Evolutionary conservation across 2,797 vertebrate species (phyloP).

Genomic region (Sebastes dallii): DNA sequence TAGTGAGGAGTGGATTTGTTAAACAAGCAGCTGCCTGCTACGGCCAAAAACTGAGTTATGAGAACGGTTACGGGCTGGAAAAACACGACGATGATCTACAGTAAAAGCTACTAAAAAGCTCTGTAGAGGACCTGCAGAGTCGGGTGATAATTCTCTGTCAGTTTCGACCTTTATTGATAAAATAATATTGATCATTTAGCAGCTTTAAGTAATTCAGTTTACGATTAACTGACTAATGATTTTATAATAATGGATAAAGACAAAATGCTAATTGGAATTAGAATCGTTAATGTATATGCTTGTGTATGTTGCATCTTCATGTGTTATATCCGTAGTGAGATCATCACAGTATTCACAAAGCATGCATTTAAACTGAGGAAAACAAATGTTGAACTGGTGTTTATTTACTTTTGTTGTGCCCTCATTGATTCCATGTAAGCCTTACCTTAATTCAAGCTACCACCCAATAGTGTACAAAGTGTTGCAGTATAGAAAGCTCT

Average conservation of each 20-base stretch:
- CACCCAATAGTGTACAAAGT: conserved; percentile 7
- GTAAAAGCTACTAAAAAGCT: not conserved
- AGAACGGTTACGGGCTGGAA: not conserved
- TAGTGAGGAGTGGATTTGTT: too few species aligned
- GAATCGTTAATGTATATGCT: not conserved
- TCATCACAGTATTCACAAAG: not conserved
- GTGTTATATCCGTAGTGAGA: not conserved
- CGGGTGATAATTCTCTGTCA: not conserved
- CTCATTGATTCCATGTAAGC: conserved; percentile 17
- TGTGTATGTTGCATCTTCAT: not conserved
- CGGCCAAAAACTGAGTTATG: not conserved
- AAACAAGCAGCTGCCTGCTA: not conserved
- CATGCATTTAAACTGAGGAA: not conserved
- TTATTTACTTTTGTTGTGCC: not conserved
- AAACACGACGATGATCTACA: not conserved
- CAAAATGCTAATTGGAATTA: not conserved
- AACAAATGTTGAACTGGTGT: not conserved
- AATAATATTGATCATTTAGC: not conserved
- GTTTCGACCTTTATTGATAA: not conserved
- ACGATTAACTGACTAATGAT: not conserved
- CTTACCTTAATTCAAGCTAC: conserved; percentile 1
- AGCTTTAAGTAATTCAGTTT: not conserved
- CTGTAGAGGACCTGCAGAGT: not conserved
- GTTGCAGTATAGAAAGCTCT: conserved; percentile 18
- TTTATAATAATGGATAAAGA: not conserved